Evolutionary conservation across 2,797 vertebrate genomes (phyloP), one percentile per base, ranked within the genome.

Genomic region (Hippocampus kuda): DNA sequence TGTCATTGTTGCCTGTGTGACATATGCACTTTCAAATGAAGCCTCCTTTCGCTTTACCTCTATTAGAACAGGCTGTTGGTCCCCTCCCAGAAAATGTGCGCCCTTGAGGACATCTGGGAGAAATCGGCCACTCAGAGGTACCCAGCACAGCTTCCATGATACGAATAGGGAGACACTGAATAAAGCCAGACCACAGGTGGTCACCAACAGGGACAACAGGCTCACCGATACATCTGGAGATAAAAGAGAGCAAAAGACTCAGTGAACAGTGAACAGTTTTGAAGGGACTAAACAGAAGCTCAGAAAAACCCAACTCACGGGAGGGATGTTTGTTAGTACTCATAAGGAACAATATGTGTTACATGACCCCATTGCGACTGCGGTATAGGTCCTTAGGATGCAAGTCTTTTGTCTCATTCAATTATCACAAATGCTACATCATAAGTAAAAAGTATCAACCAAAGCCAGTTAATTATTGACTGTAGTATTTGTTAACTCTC

Each of bases 91-190:
- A 72, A 88, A 88, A 73, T 94, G 93, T 65, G 90, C 84, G 75
- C 94, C 93, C 89, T 95, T 98, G 86, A 77, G 89, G 69, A 91
- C 84, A 68, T 92, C 92, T 0, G 92, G 91, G 69, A 94, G 81
- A 72, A 93, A 93, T 65, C 92, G 93, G 70, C 95, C 93, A 74
- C 94, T 92, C 92, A 95, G 95, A 0, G 97, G 97, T 78, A 97
- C 91, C 97, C 96, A 99, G 86, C 94, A 98, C 77, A 99, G 87
- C 86, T 99, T 99, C 96, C 96, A 99, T 82, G 95, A 98, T 27
- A 99, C 96, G 30, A 98, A 99, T 65, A 99, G 91, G 67, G 96
- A 98, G 51, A 98, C 97, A 0, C 93, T 94, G 72, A 99, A 98
- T 61, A 99, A 92, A 56, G 96, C 96, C 59, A 99, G 91, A 73